Evolutionary conservation across 1,140 invertebrate genomes (phyloP), one percentile per base, ranked within the genome.

Genomic region (Sitophilus oryzae): DNA sequence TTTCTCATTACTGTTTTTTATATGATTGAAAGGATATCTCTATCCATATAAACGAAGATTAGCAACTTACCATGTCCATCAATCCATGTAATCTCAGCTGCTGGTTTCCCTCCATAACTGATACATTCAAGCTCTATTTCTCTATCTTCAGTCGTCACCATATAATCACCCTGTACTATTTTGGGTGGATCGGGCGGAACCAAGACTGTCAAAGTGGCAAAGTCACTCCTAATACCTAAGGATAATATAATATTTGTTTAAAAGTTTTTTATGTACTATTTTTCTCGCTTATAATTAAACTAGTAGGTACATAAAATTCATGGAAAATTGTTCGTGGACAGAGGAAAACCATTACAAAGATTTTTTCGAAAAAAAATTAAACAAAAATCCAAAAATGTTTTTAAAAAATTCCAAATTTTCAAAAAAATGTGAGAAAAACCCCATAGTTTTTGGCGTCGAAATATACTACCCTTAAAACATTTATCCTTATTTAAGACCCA

Each of bases 71-170:
- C 66, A 20, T 84, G 77, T 15, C 90, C 89, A 73, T 94, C 91
- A 63, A 93, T 86, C 92, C 92, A 95, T 42, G 89, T 91, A 56
- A 95, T 91, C 85, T 93, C 89, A 9, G 93, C 90, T 0, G 91
- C 86, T 14, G 93, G 93, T 71, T 95, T 96, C 36, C 93, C 93
- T 18, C 85, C 91, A 51, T 83, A 76, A 54, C 91, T 93, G 22
- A 90, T 80, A 72, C 93, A 96, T 64, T 93, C 90, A 65, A 97
- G 76, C 70, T 91, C 87, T 42, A 93, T 85, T 63, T 89, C 86
- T 56, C 85, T 81, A 71, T 94, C 91, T 70, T 93, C 91, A 1
- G 88, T 91, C 22, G 89, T 90, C 37, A 86, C 79, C 59, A 91
- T 79, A 63, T 82, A 82, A 57, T 84, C 80, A n/a, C 88, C 89